Percentiles rank a stretch among this genome's conserved stretches.
These are phyloP conservation scores for Corythornis cristatus DNA, from an alignment of 2,113 vertebrate species.

Conservation along the genomic window DNA sequence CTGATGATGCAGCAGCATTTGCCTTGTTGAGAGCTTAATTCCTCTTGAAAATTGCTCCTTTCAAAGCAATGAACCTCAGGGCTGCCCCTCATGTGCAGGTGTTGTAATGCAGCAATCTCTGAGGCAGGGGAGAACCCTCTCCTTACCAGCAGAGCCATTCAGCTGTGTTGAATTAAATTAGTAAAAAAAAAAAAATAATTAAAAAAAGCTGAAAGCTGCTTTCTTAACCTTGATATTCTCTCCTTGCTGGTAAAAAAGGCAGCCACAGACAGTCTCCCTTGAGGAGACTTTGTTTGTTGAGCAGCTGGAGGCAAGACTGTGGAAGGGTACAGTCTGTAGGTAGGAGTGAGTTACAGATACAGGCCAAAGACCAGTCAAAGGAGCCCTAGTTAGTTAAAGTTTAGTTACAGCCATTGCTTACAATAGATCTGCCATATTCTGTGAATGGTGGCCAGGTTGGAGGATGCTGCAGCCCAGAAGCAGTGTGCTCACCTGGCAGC, in stretches of 20 bases:
- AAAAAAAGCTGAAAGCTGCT: not conserved
- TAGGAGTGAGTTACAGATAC: not conserved
- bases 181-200: not conserved
- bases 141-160: not conserved
- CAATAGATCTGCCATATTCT: not conserved
- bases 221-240: not conserved
- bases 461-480: not conserved
- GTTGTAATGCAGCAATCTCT: not conserved
- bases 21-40: slow-evolving; percentile 1
- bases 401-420: not conserved
- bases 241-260: not conserved
- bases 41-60: not conserved
- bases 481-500: not conserved
- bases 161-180: not conserved
- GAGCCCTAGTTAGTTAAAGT: not conserved
- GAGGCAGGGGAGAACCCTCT: not conserved
- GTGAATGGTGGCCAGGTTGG: fast-evolving
- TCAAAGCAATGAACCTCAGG: not conserved
- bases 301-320: fast-evolving
- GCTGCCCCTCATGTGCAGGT: not conserved
- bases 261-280: not conserved
- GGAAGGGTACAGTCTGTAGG: not conserved
- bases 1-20: not conserved
- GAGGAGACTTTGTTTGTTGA: not conserved
- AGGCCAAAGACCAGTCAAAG: not conserved